A percentile compares a stretch with the other conserved stretches of the same genome.
phyloP scores from a whole-genome alignment of 2,797 vertebrate genomes.

The Sebastes reedi region DNA sequence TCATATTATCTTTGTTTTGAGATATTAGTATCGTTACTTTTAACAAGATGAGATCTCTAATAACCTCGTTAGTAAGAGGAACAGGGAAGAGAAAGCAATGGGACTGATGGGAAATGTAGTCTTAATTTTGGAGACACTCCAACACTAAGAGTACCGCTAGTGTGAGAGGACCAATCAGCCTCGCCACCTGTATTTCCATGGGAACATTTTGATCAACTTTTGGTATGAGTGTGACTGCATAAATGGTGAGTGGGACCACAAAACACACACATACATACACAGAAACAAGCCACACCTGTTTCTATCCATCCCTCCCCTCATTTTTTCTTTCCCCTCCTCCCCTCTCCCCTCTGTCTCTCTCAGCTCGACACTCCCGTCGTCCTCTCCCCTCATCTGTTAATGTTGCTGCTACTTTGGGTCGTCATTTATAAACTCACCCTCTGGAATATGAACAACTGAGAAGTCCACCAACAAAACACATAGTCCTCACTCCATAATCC shows the following conservation, averaged over 20 bases:
- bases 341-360: conserved; percentile 15
- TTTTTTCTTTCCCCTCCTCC: neutral
- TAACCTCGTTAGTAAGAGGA: neutral
- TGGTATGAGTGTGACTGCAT: neutral
- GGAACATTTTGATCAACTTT: neutral
- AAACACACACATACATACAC: neutral
- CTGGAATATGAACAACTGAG: conserved; percentile 66
- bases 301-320: neutral
- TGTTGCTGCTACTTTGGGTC: conserved; percentile 69
- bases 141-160: neutral
- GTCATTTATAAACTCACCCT: conserved; percentile 71
- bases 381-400: conserved; percentile 65
- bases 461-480: neutral
- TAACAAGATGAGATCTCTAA: neutral
- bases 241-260: neutral
- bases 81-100: neutral
- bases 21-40: neutral
- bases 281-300: neutral
- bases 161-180: neutral
- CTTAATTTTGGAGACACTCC: neutral
- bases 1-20: neutral
- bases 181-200: neutral
- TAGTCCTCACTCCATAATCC: neutral
- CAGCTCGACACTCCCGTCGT: conserved; percentile 57
- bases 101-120: neutral